Evolutionary conservation across 2,888 invertebrate genomes (phyloP).

Genomic region (Trachelus stipa): DNA sequence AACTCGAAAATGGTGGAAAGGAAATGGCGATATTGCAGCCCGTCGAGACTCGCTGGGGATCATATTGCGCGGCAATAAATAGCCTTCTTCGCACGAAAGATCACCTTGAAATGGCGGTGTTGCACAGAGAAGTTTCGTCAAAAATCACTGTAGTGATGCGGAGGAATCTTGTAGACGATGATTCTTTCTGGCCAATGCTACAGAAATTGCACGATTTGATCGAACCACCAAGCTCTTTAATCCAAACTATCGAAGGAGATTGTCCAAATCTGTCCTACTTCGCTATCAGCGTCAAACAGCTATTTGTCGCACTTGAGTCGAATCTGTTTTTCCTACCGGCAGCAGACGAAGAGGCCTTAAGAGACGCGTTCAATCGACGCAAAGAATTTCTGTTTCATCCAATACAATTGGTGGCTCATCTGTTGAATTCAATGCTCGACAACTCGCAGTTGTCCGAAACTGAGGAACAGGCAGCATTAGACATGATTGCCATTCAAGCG

Average conservation of each 20-base stretch:
- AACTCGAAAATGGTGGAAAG: too few relatives aligned
- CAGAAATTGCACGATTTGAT: not conserved
- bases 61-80: too few relatives aligned
- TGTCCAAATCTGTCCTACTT: conserved; percentile 7
- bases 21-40: not conserved
- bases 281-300: not conserved
- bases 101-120: conserved; percentile 4
- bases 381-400: conserved; percentile 9
- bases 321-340: too few relatives aligned
- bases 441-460: not conserved
- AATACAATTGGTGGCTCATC: conserved; percentile 5
- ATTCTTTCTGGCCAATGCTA: not conserved
- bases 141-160: conserved; percentile 2
- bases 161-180: not conserved
- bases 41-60: conserved; percentile 13
- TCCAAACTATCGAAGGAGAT: conserved; percentile 7
- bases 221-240: conserved; percentile 8
- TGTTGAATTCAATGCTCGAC: not conserved
- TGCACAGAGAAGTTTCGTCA: conserved; percentile 6
- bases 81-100: too few relatives aligned
- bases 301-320: not conserved
- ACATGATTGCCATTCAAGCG: too few relatives aligned
- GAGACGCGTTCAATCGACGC: not conserved
- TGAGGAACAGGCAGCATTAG: not conserved
- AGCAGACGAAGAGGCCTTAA: too few relatives aligned